These are phyloP conservation scores for Potorous gilbertii DNA, from an alignment of 2,797 vertebrate species.

Conservation along the genomic window DNA sequence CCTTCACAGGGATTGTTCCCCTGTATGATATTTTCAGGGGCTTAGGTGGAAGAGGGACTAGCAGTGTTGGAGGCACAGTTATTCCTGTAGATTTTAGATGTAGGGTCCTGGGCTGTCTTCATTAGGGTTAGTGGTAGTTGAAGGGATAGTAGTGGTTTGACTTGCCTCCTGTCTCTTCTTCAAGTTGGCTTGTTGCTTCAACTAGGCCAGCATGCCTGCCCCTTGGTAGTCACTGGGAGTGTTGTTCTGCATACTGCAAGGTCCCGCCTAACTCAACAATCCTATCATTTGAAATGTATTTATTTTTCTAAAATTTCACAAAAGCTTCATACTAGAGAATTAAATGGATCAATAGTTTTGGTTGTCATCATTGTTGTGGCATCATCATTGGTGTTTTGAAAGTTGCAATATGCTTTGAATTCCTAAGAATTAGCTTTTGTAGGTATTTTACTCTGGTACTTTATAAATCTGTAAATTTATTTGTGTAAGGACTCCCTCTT, in stretches of 20 bases:
- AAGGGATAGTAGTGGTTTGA: neutral
- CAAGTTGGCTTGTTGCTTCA: neutral
- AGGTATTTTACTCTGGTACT: neutral
- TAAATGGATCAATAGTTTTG: neutral
- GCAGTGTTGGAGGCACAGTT: neutral
- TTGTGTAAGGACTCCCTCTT: neutral
- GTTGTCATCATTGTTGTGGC: neutral
- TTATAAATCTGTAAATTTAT: neutral
- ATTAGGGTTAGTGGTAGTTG: neutral
- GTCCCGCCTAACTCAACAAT: neutral
- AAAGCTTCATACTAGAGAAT: neutral
- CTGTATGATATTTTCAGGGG: neutral
- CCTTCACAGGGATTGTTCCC: neutral
- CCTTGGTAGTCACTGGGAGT: neutral
- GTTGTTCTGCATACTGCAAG: neutral
- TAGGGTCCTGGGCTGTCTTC: neutral
- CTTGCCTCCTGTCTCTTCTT: neutral
- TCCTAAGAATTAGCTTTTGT: constrained; percentile 40
- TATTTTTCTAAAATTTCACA: neutral
- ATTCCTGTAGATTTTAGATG: neutral
- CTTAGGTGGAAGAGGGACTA: neutral
- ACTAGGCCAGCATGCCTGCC: neutral
- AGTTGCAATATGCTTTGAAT: constrained; percentile 40
- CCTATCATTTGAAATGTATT: neutral
- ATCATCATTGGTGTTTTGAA: neutral